Evolutionary conservation across 2,888 invertebrate species (phyloP).

Genomic region (Loripinus fragilis): DNA sequence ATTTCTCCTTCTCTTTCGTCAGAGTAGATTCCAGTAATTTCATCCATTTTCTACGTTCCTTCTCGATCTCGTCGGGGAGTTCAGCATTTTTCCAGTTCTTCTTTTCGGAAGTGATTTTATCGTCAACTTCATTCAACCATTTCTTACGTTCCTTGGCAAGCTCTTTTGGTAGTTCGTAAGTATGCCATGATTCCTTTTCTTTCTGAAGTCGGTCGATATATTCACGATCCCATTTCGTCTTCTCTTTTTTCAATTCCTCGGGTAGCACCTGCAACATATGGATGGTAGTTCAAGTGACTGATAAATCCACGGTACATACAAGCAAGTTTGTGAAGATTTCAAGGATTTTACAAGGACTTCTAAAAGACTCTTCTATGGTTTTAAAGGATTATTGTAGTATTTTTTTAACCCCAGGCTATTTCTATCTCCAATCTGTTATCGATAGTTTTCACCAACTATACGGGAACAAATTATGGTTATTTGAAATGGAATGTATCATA

Average conservation of each 20-base stretch:
- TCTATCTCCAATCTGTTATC: too few species aligned
- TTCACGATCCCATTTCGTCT: constrained; percentile 6
- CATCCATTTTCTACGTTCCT: constrained; percentile 55
- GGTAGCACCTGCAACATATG: constrained; percentile 38
- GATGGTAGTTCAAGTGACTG: too few species aligned
- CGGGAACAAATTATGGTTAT: too few species aligned
- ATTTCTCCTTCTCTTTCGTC: constrained; percentile 49
- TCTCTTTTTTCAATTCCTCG: constrained; percentile 41
- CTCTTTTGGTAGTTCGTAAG: constrained; percentile 34
- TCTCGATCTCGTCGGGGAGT: constrained; percentile 55
- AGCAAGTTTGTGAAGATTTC: too few species aligned
- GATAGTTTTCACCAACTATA: too few species aligned
- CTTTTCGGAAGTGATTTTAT: constrained; percentile 40
- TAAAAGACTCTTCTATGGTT: too few species aligned
- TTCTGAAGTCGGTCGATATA: constrained; percentile 6
- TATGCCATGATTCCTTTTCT: constrained; percentile 29
- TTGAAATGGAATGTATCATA: too few species aligned
- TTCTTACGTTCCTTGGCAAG: constrained; percentile 49
- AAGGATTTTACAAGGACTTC: too few species aligned
- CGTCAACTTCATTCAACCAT: constrained; percentile 42
- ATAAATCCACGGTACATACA: too few species aligned
- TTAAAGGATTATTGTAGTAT: too few species aligned
- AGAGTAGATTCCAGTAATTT: constrained; percentile 50
- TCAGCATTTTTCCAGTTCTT: constrained; percentile 52
- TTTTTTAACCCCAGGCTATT: too few species aligned